Base-by-base conservation (phyloP, 30 jellyfish, hydroid and myxozoan species). In the Turritopsis dohrnii region DNA sequence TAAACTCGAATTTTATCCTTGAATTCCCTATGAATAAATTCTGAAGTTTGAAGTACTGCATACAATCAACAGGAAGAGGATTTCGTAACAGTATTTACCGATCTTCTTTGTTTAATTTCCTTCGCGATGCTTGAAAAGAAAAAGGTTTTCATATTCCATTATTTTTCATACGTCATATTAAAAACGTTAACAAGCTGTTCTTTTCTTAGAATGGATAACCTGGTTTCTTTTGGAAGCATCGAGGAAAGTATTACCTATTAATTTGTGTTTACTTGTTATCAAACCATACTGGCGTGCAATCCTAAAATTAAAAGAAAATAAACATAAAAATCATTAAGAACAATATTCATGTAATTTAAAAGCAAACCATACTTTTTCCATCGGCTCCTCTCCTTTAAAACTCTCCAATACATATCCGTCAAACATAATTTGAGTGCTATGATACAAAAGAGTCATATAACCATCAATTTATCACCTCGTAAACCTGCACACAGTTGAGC, bases 361-460 rank as follows among this genome's bases (percentile, higher is more conserved):
- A 74, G 18, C 54, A 74, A 23, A 1, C 29, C 24, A n/a, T 80
- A 93, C 98, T 53, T 74, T 88, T 93, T 93, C 72, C 95, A 71
- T 24, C 96, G 86, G 13, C 30, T 82, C 65, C 98, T 66, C 76
- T 93, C 98, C 79, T 88, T 84, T 30, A 87, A 52, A 13, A 84
- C 82, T 52, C 98, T 85, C 98, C 98, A 93, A 75, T 93, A 93
- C 98, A 93, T 93, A 71, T 93, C 98, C 24, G 85, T 94, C 71
- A 84, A 90, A 24, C 95, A 65, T 28, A 93, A 75, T 66, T 93
- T 93, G 80, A 93, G 66, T 25, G 96, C 98, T 93, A 72, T 1
- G 13, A n/a, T n/a, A 21, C 1, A 79, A 5, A 79, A 22, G 74
- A 22, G 1, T 16, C 0, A 7, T 27, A 41, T 26, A 74, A 28